phyloP scores from a whole-genome alignment of 2,888 invertebrate genomes.

The Helleia helle region DNA sequence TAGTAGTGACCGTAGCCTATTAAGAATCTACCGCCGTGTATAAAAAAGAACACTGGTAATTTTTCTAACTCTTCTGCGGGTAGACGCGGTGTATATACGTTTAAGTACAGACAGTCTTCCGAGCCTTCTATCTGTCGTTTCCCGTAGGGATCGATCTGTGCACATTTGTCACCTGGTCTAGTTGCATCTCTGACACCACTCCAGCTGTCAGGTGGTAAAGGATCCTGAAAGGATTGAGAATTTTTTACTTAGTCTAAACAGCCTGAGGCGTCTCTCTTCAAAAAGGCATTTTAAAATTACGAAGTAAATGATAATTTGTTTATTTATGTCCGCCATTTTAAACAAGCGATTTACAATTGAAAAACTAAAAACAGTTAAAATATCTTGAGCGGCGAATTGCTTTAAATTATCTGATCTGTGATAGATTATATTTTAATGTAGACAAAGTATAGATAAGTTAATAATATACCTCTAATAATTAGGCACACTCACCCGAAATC shows the following conservation, averaged over 20 bases:
- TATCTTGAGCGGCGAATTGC: too few relatives aligned
- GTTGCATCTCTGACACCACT: constrained; percentile 45
- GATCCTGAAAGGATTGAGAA: constrained; percentile 46
- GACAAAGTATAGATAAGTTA: too few relatives aligned
- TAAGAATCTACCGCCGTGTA: constrained; percentile 72
- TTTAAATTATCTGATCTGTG: too few relatives aligned
- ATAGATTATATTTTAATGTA: too few relatives aligned
- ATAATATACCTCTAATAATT: too few relatives aligned
- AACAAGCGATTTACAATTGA: too few relatives aligned
- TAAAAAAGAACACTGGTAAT: constrained; percentile 69
- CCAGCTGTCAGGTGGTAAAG: constrained; percentile 43
- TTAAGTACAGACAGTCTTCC: constrained; percentile 81
- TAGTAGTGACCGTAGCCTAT: constrained; percentile 69
- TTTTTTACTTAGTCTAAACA: too few relatives aligned
- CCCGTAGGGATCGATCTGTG: constrained; percentile 57
- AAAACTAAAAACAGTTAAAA: too few relatives aligned
- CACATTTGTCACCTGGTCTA: constrained; percentile 50
- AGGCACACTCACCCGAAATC: constrained; percentile 49
- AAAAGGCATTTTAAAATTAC: too few relatives aligned
- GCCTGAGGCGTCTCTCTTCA: too few relatives aligned
- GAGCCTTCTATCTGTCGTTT: constrained; percentile 54
- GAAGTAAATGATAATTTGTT: too few relatives aligned
- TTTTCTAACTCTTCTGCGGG: constrained; percentile 37
- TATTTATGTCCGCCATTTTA: too few relatives aligned
- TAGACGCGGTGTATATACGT: constrained; percentile 77